Evolutionary conservation across 2,888 invertebrate genomes (phyloP), one percentile per base, ranked within the genome.

Genomic region (Orthosia incerta): DNA sequence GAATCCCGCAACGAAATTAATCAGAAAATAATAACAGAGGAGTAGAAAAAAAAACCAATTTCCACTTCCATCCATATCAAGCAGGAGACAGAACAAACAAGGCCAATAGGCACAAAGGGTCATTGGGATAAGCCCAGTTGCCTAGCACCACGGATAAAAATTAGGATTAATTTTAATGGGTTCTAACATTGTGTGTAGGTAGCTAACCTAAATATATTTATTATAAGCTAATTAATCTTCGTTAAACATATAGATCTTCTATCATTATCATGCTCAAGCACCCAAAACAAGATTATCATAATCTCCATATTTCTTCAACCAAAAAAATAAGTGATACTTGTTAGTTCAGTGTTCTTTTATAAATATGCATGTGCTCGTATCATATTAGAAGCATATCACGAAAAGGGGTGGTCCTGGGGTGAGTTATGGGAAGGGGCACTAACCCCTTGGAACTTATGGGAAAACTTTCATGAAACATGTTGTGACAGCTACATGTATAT

Each of bases 381-480:
- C 64, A 76, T 82, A 82, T 82, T 80, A 80, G 81, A 83, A 75
- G 86, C 89, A 89, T 91, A 90, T 90, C 74, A 89, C 88, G 87
- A 68, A 87, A 88, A 87, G 87, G 89, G 89, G 88, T 85, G 89
- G 89, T 70, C 80, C 85, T 79, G 85, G 90, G 89, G 91, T 91
- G 89, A 90, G 85, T 89, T 89, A 92, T 90, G 87, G 74, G 86
- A 82, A 84, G 86, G 88, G 92, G 89, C 90, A 88, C 84, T 90
- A 92, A 92, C 91, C 92, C 85, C 84, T 80, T 83, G 82, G 85
- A 87, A 87, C 86, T 82, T 84, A 88, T 87, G 86, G 89, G 85
- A 91, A 89, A 90, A 90, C 89, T 91, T 90, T 89, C 86, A 84
- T 85, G 87, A 88, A 91, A 92, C 91, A 91, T 90, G 90, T 87